phyloP scores from a whole-genome alignment of 1,140 invertebrate genomes.

The Drosophila littoralis region DNA sequence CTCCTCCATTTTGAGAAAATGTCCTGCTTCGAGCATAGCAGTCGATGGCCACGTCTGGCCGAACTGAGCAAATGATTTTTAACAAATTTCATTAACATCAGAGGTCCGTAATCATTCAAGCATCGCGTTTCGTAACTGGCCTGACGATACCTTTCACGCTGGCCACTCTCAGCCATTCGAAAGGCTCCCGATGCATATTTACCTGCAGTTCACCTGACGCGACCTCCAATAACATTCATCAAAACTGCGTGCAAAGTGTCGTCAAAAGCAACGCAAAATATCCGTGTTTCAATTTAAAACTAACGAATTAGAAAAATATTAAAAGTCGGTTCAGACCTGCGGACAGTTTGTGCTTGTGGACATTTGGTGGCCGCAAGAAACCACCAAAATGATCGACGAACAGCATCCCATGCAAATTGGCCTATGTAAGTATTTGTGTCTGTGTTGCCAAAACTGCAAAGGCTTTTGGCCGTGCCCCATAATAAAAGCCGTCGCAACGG shows the following conservation, averaged over 20 bases:
- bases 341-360: slow-evolving; percentile 8
- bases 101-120: slow-evolving; percentile 84
- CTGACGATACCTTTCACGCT: slow-evolving; percentile 37
- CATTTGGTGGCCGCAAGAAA: slow-evolving; percentile 25
- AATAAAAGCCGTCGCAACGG: too few relatives aligned
- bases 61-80: slow-evolving; percentile 77
- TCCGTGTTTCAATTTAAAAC: neutral
- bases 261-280: neutral
- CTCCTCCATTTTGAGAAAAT: slow-evolving; percentile 79
- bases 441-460: slow-evolving; percentile 1
- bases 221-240: slow-evolving; percentile 10
- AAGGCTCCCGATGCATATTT: slow-evolving; percentile 35
- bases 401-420: slow-evolving; percentile 81
- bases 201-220: slow-evolving; percentile 21
- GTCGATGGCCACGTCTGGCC: slow-evolving; percentile 46
- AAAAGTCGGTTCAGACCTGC: neutral
- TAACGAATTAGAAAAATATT: neutral
- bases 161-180: slow-evolving; percentile 40
- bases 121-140: slow-evolving; percentile 79
- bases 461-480: too few relatives aligned
- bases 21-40: slow-evolving; percentile 50
- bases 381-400: slow-evolving; percentile 71
- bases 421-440: slow-evolving; percentile 76
- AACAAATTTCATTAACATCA: slow-evolving; percentile 84
- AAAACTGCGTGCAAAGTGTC: slow-evolving; percentile 31